Percentiles rank a stretch among this genome's conserved stretches.
Conservation (phyloP, 2,113 vertebrate genomes). For the Machaerirhynchus nigripectus region DNA sequence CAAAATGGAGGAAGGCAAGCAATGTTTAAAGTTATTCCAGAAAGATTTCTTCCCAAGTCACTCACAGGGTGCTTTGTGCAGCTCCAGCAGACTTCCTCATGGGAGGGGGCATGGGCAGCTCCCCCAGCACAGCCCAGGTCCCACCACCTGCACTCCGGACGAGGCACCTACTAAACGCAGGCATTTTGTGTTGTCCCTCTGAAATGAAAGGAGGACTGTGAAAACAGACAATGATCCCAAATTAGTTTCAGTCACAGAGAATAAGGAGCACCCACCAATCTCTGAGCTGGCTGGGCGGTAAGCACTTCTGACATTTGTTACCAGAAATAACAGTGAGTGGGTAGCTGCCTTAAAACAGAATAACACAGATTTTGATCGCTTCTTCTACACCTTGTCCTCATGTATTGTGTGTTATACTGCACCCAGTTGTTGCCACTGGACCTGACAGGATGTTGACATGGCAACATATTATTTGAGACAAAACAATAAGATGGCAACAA, state of each 20-base stretch:
- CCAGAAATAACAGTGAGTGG: constrained; percentile 8
- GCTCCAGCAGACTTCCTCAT: neutral
- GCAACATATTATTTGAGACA: neutral
- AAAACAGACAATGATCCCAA: neutral
- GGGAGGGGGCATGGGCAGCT: neutral
- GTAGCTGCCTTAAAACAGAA: neutral
- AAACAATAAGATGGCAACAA: neutral
- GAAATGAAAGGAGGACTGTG: neutral
- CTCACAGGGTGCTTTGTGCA: neutral
- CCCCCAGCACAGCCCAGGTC: neutral
- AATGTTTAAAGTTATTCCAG: neutral
- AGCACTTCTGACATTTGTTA: neutral
- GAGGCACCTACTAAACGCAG: accelerated
- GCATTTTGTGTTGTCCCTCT: neutral
- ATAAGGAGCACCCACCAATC: neutral
- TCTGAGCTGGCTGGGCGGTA: neutral
- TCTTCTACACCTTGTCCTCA: neutral
- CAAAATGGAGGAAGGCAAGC: neutral
- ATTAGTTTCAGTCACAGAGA: neutral
- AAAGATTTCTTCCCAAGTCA: neutral
- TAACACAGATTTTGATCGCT: neutral
- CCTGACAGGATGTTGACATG: neutral
- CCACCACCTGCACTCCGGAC: accelerated
- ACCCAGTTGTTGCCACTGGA: neutral
- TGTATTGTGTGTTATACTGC: neutral